Percentiles rank a stretch among this genome's conserved stretches.
These are phyloP conservation scores for Bos javanicus DNA, from an alignment of 2,113 vertebrate species.

Conservation along the genomic window DNA sequence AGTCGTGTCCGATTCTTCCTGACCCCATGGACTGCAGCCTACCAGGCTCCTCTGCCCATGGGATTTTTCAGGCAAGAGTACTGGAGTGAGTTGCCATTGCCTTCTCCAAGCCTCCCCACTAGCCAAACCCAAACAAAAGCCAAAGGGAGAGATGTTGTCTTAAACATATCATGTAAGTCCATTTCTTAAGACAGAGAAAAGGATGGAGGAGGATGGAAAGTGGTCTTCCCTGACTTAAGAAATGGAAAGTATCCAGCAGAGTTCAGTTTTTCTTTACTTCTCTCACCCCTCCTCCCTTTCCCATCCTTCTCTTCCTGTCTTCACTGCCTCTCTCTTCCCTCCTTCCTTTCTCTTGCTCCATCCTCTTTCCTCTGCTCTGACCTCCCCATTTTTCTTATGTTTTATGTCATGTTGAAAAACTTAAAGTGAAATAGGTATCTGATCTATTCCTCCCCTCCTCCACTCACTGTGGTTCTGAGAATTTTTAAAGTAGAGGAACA, in stretches of 20 bases:
- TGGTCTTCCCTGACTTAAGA: background rate
- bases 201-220: background rate
- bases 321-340: too few species aligned
- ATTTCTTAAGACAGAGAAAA: background rate
- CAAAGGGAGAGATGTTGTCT: background rate
- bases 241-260: background rate
- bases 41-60: background rate
- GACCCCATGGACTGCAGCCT: background rate
- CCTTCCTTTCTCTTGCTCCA: background rate
- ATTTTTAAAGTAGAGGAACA: background rate
- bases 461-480: background rate
- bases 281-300: background rate
- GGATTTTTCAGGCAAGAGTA: background rate
- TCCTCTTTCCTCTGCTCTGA: background rate
- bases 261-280: background rate
- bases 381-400: background rate
- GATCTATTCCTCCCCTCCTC: background rate
- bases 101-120: background rate
- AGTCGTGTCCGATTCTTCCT: rapidly evolving
- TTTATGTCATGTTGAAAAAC: background rate
- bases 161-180: background rate
- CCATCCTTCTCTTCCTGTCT: background rate
- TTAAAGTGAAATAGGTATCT: background rate
- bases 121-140: background rate
- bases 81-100: background rate